Evolutionary conservation across 2,113 vertebrate genomes (phyloP).

Genomic region (Callipepla squamata): DNA sequence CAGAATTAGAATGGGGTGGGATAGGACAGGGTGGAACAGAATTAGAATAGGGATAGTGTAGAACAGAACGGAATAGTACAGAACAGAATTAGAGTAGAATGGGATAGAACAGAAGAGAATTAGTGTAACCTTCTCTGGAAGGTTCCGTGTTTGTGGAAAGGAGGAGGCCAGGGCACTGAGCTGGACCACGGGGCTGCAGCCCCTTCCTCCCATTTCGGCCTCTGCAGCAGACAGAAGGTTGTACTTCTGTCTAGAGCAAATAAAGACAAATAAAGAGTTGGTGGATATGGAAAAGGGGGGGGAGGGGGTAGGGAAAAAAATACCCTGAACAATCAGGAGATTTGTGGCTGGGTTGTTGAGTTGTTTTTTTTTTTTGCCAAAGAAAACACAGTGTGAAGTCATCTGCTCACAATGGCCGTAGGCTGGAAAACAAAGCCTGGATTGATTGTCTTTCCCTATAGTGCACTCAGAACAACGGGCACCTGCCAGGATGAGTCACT

Average conservation of each 20-base stretch:
- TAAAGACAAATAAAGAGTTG: neutral
- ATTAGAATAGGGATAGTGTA: too few relatives aligned
- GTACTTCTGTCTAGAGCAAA: neutral
- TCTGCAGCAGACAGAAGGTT: neutral
- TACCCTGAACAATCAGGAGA: neutral
- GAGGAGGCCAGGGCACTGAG: neutral
- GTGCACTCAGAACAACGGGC: neutral
- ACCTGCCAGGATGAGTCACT: constrained; percentile 21
- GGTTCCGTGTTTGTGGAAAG: neutral
- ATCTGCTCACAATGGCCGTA: neutral
- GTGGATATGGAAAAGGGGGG: neutral
- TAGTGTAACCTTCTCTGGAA: neutral
- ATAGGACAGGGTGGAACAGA: too few relatives aligned
- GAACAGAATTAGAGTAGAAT: too few relatives aligned
- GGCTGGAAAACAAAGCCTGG: constrained; percentile 51
- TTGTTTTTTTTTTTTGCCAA: neutral
- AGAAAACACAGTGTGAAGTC: neutral
- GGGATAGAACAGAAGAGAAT: too few relatives aligned
- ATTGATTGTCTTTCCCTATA: neutral
- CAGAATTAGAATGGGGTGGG: too few relatives aligned
- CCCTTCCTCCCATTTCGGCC: neutral
- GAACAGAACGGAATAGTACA: too few relatives aligned
- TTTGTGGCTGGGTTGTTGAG: neutral
- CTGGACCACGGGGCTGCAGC: neutral
- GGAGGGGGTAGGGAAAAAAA: too few relatives aligned